A percentile compares a stretch with the other conserved stretches of the same genome.
Evolutionary conservation across 2,888 invertebrate genomes (phyloP).

Genomic region (Furcula furcula): DNA sequence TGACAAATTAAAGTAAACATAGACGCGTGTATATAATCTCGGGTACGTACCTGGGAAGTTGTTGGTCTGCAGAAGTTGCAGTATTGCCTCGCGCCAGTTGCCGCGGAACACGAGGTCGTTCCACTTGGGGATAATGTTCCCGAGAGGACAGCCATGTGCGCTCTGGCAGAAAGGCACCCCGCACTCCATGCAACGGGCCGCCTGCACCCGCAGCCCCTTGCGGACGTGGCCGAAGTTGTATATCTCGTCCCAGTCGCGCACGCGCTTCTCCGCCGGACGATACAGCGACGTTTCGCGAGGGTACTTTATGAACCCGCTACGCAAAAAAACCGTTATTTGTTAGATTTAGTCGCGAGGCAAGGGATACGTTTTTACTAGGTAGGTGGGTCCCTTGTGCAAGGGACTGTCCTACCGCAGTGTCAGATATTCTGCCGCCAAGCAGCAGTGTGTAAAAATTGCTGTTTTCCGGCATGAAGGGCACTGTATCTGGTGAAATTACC

Average conservation of each 20-base stretch:
- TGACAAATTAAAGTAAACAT: too few species aligned
- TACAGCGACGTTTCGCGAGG: constrained; percentile 93
- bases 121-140: constrained; percentile 99
- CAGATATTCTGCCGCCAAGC: too few species aligned
- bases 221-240: constrained; percentile 93
- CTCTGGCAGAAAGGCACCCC: constrained; percentile 96
- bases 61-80: constrained; percentile 97
- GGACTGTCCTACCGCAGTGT: too few species aligned
- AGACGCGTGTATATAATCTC: too few species aligned
- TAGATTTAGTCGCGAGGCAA: background rate
- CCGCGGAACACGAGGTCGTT: constrained; percentile 97
- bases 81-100: constrained; percentile 96
- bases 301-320: constrained; percentile 97
- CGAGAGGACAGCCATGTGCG: constrained; percentile 96
- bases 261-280: constrained; percentile 90
- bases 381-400: too few species aligned
- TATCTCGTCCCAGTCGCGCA: constrained; percentile 98
- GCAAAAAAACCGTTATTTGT: background rate
- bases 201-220: constrained; percentile 93
- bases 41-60: constrained; percentile 96
- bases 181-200: constrained; percentile 99
- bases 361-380: too few species aligned
- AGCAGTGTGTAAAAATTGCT: too few species aligned
- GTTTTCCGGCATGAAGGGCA: too few species aligned
- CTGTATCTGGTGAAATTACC: too few species aligned